Conservation (phyloP, 35 echinoderm and acorn worm species). For the Holothuria glaberrima region DNA sequence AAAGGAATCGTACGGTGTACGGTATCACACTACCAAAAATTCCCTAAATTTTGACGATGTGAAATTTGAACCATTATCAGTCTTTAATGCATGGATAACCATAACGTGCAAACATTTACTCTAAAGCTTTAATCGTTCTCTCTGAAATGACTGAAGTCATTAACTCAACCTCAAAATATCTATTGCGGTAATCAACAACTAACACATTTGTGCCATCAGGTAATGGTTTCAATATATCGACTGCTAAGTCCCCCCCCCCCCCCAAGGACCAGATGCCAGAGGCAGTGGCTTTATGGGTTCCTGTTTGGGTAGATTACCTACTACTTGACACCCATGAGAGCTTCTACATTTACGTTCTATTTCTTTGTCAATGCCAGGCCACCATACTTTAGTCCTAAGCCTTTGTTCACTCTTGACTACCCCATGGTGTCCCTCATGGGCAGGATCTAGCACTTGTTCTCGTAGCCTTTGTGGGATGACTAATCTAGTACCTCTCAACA, state of each 20-base stretch:
- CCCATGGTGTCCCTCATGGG: conserved; percentile 38
- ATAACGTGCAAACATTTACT: not conserved
- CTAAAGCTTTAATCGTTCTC: no score
- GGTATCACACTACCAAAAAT: not conserved
- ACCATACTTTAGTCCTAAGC: conserved; percentile 57
- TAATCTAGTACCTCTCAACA: conserved; percentile 16
- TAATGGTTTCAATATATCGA: conserved; percentile 52
- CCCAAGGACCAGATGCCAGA: conserved; percentile 64
- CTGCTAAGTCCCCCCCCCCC: conserved; percentile 63
- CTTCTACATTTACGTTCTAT: conserved; percentile 24
- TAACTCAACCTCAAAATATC: not conserved
- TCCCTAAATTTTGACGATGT: not conserved
- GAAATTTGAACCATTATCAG: not conserved
- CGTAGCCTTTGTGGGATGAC: conserved; percentile 11
- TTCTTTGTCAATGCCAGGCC: conserved; percentile 42
- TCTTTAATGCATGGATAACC: not conserved
- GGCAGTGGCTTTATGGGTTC: conserved; percentile 57
- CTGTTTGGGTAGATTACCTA: conserved; percentile 35
- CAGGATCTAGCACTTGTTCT: conserved; percentile 15
- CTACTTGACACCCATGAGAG: conserved; percentile 78
- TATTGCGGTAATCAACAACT: not conserved
- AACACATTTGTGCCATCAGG: not conserved
- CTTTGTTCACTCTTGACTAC: conserved; percentile 49
- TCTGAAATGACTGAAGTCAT: not conserved
- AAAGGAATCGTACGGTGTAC: not conserved